Evolutionary conservation across 2,113 vertebrate genomes (phyloP).

Genomic region (Phoxinus phoxinus): DNA sequence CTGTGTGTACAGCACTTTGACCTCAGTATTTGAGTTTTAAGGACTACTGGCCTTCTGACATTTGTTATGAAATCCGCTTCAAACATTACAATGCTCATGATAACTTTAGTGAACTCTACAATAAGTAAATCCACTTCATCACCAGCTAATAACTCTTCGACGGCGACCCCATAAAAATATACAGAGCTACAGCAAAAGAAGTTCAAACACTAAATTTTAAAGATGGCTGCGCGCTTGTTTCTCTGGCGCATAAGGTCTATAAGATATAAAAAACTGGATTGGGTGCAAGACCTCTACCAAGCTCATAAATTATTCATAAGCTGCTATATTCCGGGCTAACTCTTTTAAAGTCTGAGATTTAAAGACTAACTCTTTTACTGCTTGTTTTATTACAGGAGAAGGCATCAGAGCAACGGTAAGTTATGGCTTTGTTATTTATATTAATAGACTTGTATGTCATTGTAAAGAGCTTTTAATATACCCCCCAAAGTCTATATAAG

Average conservation of each 20-base stretch:
- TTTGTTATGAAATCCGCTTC: too few species aligned
- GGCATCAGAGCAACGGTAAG: constrained; percentile 62
- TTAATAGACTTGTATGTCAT: background rate
- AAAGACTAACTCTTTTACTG: constrained; percentile 25
- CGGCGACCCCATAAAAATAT: too few species aligned
- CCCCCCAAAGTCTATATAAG: background rate
- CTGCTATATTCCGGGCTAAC: background rate
- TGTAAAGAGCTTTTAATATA: background rate
- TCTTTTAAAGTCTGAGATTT: background rate
- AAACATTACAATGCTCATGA: too few species aligned
- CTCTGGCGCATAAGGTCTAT: too few species aligned
- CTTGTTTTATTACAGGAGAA: constrained; percentile 63
- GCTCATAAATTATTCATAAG: background rate
- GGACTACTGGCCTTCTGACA: background rate
- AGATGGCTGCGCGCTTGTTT: too few species aligned
- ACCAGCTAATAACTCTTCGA: too few species aligned
- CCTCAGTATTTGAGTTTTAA: background rate
- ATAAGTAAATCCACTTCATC: too few species aligned
- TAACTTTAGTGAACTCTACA: too few species aligned
- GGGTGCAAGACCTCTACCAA: background rate
- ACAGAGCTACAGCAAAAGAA: too few species aligned
- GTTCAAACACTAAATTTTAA: too few species aligned
- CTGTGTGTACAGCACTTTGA: background rate
- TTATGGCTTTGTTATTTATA: constrained; percentile 30
- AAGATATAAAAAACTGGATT: background rate